Evolutionary conservation across 2,888 invertebrate species (phyloP), one percentile per base, ranked within the genome.

Genomic region (Lasioglossum zephyrum): DNA sequence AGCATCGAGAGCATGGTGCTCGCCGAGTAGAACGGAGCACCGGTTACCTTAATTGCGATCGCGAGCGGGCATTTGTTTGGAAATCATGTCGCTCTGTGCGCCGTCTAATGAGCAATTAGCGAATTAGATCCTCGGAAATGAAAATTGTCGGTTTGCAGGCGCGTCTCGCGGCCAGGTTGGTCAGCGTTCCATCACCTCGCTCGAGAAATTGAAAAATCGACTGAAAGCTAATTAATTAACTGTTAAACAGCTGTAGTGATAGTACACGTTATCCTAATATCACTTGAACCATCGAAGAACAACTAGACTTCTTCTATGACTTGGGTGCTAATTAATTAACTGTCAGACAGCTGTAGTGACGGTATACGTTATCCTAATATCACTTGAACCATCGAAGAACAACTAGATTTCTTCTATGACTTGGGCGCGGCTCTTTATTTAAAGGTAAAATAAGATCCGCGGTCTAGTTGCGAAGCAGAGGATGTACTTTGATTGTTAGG

Each of bases 81-180:
- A 81, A 85, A 85, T 82, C 83, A 76, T 81, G 82, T 85, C 88
- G 82, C 81, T 80, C 75, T 74, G 85, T 47, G 66, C 77, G 22
- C 74, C 57, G 82, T 69, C 78, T 86, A 87, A 89, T 69, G 84
- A 86, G 73, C 84, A 90, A 91, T 91, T 91, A 87, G 72, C 66
- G 76, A 76, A 66, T 66, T 79, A 77, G 49, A 82, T 66, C 31
- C 44, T 44, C 73, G 79, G 77, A 82, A 81, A 73, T 26, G 79
- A 75, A 69, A 36, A 69, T 72, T 26, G 41, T 74, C 70, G 70
- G 39, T 47, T 53, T 41, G 69, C 41, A 16, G 18, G 36, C 16
- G 66, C 9, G 36, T 66, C 31, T 36, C 22, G 36, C 36, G 36
- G 66, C 36, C 36, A 22, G 18, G 18, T 18, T 36, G 66, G 36